Conservation (phyloP, 1,140 invertebrate species). For the Bombus impatiens region DNA sequence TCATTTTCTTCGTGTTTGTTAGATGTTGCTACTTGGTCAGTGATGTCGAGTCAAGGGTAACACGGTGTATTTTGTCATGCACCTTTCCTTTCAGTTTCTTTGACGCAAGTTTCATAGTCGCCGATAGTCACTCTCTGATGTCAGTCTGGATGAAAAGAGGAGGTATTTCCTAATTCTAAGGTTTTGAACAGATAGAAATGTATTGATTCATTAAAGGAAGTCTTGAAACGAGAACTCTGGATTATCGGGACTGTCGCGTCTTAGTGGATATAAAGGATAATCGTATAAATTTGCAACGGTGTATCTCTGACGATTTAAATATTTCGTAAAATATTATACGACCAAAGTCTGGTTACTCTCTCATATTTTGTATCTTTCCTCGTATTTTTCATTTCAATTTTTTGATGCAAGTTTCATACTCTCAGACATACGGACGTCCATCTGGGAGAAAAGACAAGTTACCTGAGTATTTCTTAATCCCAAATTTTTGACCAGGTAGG, state of each 20-base stretch:
- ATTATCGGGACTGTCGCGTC: too few relatives aligned
- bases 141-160: background rate
- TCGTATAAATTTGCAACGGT: too few relatives aligned
- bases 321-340: too few relatives aligned
- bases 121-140: background rate
- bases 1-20: too few relatives aligned
- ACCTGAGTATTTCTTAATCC: background rate
- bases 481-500: background rate
- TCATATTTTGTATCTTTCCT: too few relatives aligned
- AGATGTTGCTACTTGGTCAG: constrained; percentile 15
- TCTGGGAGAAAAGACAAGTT: background rate
- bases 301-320: too few relatives aligned
- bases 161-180: background rate
- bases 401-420: background rate
- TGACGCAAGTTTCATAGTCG: background rate
- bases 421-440: background rate
- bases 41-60: constrained; percentile 48
- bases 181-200: too few relatives aligned
- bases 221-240: background rate
- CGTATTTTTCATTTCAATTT: too few relatives aligned
- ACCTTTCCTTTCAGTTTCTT: background rate
- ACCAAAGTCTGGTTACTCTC: too few relatives aligned
- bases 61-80: background rate
- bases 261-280: too few relatives aligned
- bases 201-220: background rate